Evolutionary conservation across 2,888 invertebrate genomes (phyloP), one percentile per base, ranked within the genome.

Genomic region (Clitarchus hookeri): DNA sequence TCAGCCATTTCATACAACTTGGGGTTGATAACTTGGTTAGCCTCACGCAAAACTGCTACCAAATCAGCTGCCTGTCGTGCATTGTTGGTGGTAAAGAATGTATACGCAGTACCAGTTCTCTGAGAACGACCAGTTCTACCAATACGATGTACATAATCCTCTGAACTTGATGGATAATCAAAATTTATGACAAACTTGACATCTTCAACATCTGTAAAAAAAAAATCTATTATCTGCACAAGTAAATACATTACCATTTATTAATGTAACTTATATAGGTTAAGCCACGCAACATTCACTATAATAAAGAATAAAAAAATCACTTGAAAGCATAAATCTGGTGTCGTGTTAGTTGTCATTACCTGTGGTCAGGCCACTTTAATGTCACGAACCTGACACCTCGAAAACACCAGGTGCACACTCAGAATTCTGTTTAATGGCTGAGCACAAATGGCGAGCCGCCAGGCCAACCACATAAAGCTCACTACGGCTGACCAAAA

Each of bases 131-230:
- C 99, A 54, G 99, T 99, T 89, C 99, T 96, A 53, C 99, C 99
- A 91, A 99, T 99, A 88, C 99, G 96, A 91, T 98, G 98, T 27
- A 99, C 98, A 92, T 99, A 99, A 92, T 99, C 99, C 93, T 99
- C 99, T 6, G 98, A 98, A 92, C 97, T 97, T 91, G 97, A 97
- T 86, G 99, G 99, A 92, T 98, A 99, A 93, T 99, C 99, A 94
- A 96, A 98, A 94, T 99, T 99, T 93, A 99, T 98, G 90, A 99
- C 99, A 94, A 97, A 98, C 94, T 98, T 98, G 91, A 99, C 98
- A 93, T 99, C 99, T 92, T 98, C 98, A 92, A 99, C 98, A 95
- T 99, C 99, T 99, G 94, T 88, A 91, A 89, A 89, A 11, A 65
- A 19, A 8, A 65, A 65, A 16, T 65, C 11, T 8, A 19, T n/a